A percentile compares a stretch with the other conserved stretches of the same genome.
phyloP scores from a whole-genome alignment of 2,113 vertebrate genomes.

The Siniperca knerii region DNA sequence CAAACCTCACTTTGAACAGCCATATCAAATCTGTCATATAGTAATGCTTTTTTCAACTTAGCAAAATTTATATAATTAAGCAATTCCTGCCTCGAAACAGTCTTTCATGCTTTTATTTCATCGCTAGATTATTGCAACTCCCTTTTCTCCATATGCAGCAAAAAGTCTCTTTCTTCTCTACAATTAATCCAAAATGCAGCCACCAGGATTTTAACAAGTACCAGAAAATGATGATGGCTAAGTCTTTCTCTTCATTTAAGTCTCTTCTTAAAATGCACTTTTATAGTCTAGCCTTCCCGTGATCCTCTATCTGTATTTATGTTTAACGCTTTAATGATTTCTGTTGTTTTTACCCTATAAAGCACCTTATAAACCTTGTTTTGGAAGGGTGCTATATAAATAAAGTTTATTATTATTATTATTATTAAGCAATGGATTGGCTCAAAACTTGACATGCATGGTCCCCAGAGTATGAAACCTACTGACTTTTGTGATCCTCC shows the following conservation, averaged over 20 bases:
- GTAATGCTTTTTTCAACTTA: background rate
- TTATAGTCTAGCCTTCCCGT: no score
- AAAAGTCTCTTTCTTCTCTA: background rate
- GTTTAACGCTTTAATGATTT: no score
- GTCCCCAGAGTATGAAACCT: background rate
- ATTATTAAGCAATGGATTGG: background rate
- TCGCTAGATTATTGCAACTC: background rate
- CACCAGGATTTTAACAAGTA: background rate
- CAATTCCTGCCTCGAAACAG: background rate
- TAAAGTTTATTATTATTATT: no score
- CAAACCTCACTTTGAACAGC: background rate
- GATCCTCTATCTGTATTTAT: no score
- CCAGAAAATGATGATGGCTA: background rate
- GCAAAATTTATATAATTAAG: background rate
- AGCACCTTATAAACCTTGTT: no score
- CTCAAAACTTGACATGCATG: background rate
- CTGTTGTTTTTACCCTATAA: no score
- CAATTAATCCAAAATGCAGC: conserved; percentile 1
- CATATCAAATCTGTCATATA: background rate
- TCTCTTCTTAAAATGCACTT: no score
- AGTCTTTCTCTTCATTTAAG: background rate
- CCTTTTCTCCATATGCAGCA: background rate
- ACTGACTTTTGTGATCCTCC: background rate
- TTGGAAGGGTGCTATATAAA: no score
- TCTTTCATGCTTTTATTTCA: no score